Base-by-base conservation (phyloP, 2,113 vertebrate species). In the Columba janthina region DNA sequence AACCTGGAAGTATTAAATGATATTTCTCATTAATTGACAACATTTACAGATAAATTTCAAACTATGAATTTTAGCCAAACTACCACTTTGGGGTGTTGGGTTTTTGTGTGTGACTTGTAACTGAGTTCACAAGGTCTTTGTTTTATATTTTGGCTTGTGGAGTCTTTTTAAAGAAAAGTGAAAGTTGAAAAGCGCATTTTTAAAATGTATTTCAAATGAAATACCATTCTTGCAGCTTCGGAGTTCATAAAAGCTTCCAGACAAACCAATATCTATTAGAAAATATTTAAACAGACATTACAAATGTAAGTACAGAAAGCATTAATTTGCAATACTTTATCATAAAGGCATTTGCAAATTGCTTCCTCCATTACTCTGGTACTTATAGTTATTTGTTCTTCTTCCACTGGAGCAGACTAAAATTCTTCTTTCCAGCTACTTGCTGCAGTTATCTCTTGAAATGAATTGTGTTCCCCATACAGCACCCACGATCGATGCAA, bases 351-450 rank as follows among this genome's bases (percentile, higher is more conserved):
- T 78, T 90, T 65, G 67, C 84, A 94, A 92, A 85, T 76, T 2
- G 7, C 71, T 88, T 88, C 38, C 50, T 76, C 9, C 51, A 40
- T 72, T 81, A 71, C 70, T 89, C 3, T 4, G 8, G 65, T 70
- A 70, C 79, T 92, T 85, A 70, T 60, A 80, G 42, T 90, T 66
- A 89, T 90, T 89, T 96, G 66, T 79, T 84, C 90, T 91, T 87
- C 93, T 96, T 85, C 81, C 80, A 54, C 44, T 88, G 83, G 79
- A 89, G 87, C 75, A 65, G 56, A 76, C 29, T 66, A 34, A 94
- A 94, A 93, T 93, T 73, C 75, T 78, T 69, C 87, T 89, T 96
- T 90, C 38, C 67, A 90, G 46, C 65, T 80, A 29, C 75, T 96
- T 90, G 87, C 88, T 69, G 44, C 86, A 74, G 57, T 85, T 95